These are phyloP conservation scores for Stegodyphus dumicola DNA, from an alignment of 1,140 invertebrate genomes.

Conservation along the genomic window DNA sequence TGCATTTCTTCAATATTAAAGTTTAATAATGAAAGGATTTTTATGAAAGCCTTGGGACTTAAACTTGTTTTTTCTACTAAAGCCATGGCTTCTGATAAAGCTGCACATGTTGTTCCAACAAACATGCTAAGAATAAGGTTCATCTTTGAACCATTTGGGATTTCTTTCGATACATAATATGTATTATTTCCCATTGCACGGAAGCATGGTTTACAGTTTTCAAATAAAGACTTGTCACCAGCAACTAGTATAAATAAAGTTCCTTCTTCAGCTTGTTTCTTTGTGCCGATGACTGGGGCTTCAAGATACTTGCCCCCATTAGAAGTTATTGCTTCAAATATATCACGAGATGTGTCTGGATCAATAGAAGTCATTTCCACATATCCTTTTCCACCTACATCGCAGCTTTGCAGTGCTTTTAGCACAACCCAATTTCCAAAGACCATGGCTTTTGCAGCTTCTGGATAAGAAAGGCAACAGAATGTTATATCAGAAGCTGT, in stretches of 20 bases:
- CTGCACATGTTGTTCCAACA: slow-evolving; percentile 86
- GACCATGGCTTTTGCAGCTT: background rate
- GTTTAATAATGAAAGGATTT: slow-evolving; percentile 86
- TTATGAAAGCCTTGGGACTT: too few species aligned
- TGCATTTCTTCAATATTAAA: slow-evolving; percentile 83
- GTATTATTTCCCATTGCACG: slow-evolving; percentile 91
- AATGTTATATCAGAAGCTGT: slow-evolving; percentile 9
- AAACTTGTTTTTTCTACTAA: slow-evolving; percentile 92
- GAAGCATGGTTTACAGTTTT: slow-evolving; percentile 92
- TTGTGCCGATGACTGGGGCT: slow-evolving; percentile 79
- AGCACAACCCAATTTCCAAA: slow-evolving; percentile 3
- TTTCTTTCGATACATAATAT: slow-evolving; percentile 90
- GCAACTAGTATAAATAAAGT: slow-evolving; percentile 88
- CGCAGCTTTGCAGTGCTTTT: background rate
- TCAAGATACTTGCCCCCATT: slow-evolving; percentile 94
- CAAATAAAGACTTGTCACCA: slow-evolving; percentile 87
- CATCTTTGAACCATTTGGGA: slow-evolving; percentile 94
- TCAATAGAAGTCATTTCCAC: slow-evolving; percentile 98
- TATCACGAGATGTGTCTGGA: slow-evolving; percentile 91
- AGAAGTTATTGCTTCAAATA: slow-evolving; percentile 87
- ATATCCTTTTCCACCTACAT: slow-evolving; percentile 76
- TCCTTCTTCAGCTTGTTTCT: slow-evolving; percentile 91
- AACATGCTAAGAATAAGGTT: slow-evolving; percentile 91
- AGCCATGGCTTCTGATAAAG: slow-evolving; percentile 91
- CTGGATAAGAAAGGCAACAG: slow-evolving; percentile 18